Evolutionary conservation across 2,797 vertebrate species (phyloP).

Genomic region (Epinephelus awoara): DNA sequence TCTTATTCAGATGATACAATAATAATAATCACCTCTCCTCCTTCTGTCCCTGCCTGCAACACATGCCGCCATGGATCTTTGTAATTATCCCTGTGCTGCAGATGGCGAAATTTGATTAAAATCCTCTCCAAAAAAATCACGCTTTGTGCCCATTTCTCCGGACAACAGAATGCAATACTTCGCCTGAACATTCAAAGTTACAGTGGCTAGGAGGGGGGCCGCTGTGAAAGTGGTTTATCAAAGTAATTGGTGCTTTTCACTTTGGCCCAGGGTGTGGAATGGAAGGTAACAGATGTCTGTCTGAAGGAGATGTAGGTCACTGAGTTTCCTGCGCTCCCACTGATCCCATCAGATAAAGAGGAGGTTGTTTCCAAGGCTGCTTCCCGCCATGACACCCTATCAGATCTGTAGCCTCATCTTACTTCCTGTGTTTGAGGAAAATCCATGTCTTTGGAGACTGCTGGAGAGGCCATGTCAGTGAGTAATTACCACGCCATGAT

Average conservation of each 20-base stretch:
- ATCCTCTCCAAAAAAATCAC: slow-evolving; percentile 47
- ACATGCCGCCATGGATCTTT: slow-evolving; percentile 61
- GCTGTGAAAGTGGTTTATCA: slow-evolving; percentile 62
- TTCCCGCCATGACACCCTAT: slow-evolving; percentile 62
- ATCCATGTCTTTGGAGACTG: slow-evolving; percentile 60
- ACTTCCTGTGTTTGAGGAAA: slow-evolving; percentile 78
- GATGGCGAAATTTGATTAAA: slow-evolving; percentile 78
- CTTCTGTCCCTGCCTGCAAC: slow-evolving; percentile 69
- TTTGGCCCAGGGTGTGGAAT: slow-evolving; percentile 52
- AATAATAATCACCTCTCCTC: slow-evolving; percentile 72
- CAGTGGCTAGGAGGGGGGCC: slow-evolving; percentile 37
- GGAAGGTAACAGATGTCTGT: slow-evolving; percentile 75
- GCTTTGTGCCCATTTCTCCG: slow-evolving; percentile 42
- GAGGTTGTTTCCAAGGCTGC: slow-evolving; percentile 63
- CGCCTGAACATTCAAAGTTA: slow-evolving; percentile 54
- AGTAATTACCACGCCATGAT: slow-evolving; percentile 76
- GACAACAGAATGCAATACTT: slow-evolving; percentile 54
- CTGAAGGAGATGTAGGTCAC: slow-evolving; percentile 79
- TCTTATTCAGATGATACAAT: slow-evolving; percentile 75
- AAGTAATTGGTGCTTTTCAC: slow-evolving; percentile 64
- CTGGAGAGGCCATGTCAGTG: slow-evolving; percentile 67
- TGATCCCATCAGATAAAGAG: slow-evolving; percentile 77
- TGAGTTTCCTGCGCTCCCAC: slow-evolving; percentile 63
- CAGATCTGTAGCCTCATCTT: slow-evolving; percentile 64
- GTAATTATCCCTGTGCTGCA: slow-evolving; percentile 74